Base-by-base conservation (phyloP, 1,140 invertebrate genomes). In the Eubasilissa regina region DNA sequence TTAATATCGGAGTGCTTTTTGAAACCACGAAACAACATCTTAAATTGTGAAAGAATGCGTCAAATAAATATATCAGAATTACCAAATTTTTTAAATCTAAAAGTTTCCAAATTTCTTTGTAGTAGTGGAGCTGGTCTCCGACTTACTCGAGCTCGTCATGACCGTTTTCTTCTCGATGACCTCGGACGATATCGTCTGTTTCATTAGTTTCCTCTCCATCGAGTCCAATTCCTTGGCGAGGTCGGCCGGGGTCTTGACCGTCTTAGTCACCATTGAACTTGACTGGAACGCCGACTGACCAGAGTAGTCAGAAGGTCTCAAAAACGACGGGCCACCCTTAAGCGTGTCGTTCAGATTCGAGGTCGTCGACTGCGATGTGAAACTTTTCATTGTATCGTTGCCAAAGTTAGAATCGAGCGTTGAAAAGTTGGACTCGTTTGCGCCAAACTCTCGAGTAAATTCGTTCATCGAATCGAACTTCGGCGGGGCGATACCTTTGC, bases 41-140 rank as follows among this genome's bases (percentile, higher is more conserved):
- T 35, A 35, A 35, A 35, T 35, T 35, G 25, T 6, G 25, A 6
- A 35, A 35, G 6, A 35, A 35, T 35, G 25, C 25, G 6, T 3
- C 6, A 58, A 55, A 58, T 58, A 58, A 19, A 58, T 53, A 53
- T 53, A 53, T 58, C 17, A 35, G 25, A 35, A 35, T 35, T 17
- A 58, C 11, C 21, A 58, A 15, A 58, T 53, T n/a, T 53, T n/a
- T 58, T 58, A n/a, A 48, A 80, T 62, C 87, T 85, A 89, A 70
- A 87, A 89, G 77, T 89, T 89, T 53, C 88, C 89, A 76, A 89
- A 89, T 75, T 89, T 89, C 85, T 89, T 89, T n/a, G 87, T 89
- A 8, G 88, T 86, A 0, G 88, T 89, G 0, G 88, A 89, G 68
- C 88, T 89, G 12, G 85, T 86, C 78, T 89, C 88, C 3, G 88